Base-by-base conservation (phyloP, 30 jellyfish, hydroid and myxozoan genomes). In the Aurelia aurita region DNA sequence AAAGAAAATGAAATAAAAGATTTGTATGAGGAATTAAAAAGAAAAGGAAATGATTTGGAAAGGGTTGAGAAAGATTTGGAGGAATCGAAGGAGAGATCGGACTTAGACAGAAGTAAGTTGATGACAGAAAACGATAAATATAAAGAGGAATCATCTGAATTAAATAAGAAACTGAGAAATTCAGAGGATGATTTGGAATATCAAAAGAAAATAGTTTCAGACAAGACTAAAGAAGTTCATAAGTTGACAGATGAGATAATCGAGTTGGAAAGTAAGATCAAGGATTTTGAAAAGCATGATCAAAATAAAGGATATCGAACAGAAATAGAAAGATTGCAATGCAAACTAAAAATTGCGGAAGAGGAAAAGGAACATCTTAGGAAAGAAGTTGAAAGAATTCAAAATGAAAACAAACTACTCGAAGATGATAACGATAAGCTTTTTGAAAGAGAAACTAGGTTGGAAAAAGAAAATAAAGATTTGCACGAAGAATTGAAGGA, bases 1-100 rank as follows among this genome's bases (percentile, higher is more conserved):
- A 69, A 69, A 26, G 80, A 35, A 13, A 69, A 69, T 18, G 80
- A 69, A 32, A 34, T 69, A n/a, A 69, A 39, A 34, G 28, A 18
- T 22, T 6, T 69, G 35, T 22, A 18, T 13, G 62, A 69, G 9
- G 35, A 32, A 19, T 15, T 27, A 12, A 39, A 32, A 69, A n/a
- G 35, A 7, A 39, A 22, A n/a, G 43, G 20, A 18, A 23, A n/a
- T 13, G 25, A 34, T 3, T 10, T 23, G 20, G 27, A 49, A 46
- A n/a, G 68, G 44, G 20, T 6, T 5, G 43, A n/a, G 3, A 29
- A 20, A 5, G 68, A 71, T 19, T 43, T 32, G 43, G 20, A 39
- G 51, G 22, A 23, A 29, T 1, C 25, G 39, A 5, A 14, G 19
- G 27, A 34, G 10, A 15, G 28, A n/a, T 20, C 43, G 43, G 83